Evolutionary conservation across 2,888 invertebrate genomes (phyloP).

Genomic region (Bimastos eiseni): DNA sequence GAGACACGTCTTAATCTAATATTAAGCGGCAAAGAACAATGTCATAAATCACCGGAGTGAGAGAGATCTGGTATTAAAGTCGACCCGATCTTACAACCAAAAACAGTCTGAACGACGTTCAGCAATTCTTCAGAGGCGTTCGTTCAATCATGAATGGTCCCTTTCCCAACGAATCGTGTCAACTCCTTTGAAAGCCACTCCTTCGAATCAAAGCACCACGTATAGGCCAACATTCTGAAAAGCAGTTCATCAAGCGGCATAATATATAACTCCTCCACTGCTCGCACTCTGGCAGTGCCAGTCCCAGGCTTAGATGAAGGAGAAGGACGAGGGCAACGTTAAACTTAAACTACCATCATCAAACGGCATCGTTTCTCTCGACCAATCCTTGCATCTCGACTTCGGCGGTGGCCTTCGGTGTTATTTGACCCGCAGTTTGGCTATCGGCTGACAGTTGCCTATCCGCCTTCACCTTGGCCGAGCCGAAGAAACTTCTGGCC

Average conservation of each 20-base stretch:
- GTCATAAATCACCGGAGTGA: neutral
- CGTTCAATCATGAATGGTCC: neutral
- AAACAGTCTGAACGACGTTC: neutral
- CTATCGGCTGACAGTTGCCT: neutral
- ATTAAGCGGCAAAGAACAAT: neutral
- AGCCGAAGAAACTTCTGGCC: neutral
- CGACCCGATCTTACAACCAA: neutral
- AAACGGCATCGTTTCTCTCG: neutral
- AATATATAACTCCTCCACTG: no score
- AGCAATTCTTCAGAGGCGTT: neutral
- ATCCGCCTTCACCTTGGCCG: neutral
- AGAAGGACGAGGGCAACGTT: no score
- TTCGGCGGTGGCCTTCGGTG: neutral
- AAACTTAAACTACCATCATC: neutral
- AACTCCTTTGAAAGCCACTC: neutral
- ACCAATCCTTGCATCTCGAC: conserved; percentile 1
- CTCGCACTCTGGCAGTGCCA: no score
- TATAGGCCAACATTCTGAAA: no score
- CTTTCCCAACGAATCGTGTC: neutral
- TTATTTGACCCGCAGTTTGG: neutral
- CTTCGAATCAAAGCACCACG: neutral
- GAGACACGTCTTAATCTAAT: neutral
- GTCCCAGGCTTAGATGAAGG: no score
- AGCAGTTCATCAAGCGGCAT: no score
- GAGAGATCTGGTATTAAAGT: neutral